Conservation (phyloP, 2,113 vertebrate species). For the Mus spicilegus region DNA sequence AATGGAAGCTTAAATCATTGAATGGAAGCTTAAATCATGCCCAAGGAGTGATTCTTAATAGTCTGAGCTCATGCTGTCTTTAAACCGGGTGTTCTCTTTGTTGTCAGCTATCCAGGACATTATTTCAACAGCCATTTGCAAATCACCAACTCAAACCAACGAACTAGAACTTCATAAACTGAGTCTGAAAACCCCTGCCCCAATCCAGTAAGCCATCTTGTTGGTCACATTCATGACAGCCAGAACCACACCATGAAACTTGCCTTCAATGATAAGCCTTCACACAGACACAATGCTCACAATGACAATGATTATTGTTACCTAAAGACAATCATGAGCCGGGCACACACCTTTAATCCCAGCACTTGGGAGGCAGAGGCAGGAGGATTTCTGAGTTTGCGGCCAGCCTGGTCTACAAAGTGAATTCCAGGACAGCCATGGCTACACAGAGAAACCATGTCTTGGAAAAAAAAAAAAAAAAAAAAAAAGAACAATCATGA, state of each 20-base stretch:
- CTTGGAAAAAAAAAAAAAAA: not conserved
- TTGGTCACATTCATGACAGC: not conserved
- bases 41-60: not conserved
- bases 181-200: slow-evolving; percentile 31
- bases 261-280: not conserved
- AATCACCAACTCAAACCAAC: not conserved
- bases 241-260: not conserved
- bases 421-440: too few species aligned
- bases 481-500: not conserved
- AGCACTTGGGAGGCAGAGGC: too few species aligned
- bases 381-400: too few species aligned
- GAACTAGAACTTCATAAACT: not conserved
- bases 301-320: not conserved
- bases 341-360: too few species aligned
- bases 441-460: too few species aligned
- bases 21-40: slow-evolving; percentile 21
- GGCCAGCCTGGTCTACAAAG: too few species aligned
- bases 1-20: slow-evolving; percentile 8
- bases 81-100: not conserved
- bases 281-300: not conserved
- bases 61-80: slow-evolving; percentile 8
- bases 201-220: not conserved
- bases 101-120: not conserved
- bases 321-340: slow-evolving; percentile 4
- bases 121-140: slow-evolving; percentile 8